These are phyloP conservation scores for Psettodes erumei DNA, from an alignment of 2,113 vertebrate genomes.

Conservation along the genomic window DNA sequence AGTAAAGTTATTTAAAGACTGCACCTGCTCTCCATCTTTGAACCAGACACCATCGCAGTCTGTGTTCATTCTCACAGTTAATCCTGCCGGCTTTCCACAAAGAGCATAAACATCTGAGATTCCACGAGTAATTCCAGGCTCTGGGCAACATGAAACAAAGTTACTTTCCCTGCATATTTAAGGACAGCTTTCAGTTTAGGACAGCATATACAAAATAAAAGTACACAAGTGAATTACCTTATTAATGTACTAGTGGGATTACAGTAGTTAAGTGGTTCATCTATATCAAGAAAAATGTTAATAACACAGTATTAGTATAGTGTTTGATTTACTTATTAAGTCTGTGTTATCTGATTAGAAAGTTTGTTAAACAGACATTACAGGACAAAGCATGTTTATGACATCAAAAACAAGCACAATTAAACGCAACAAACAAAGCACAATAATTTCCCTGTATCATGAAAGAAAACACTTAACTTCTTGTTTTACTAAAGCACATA, in stretches of 20 bases:
- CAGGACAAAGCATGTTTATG: neutral
- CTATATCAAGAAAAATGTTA: neutral
- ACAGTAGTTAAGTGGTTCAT: neutral
- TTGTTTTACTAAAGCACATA: neutral
- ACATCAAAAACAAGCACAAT: neutral
- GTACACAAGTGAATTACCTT: neutral
- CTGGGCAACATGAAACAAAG: conserved; percentile 49
- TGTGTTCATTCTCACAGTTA: conserved; percentile 78
- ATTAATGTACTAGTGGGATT: neutral
- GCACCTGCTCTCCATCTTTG: conserved; percentile 87
- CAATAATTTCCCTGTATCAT: neutral
- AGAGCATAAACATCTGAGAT: conserved; percentile 76
- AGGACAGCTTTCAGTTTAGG: neutral
- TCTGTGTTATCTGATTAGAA: neutral
- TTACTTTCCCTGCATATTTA: conserved; percentile 11
- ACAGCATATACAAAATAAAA: neutral
- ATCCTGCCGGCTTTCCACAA: conserved; percentile 74
- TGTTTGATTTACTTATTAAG: neutral
- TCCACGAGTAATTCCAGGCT: conserved; percentile 75
- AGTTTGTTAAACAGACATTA: neutral
- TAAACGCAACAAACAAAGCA: conserved; percentile 11
- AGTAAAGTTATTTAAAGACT: neutral
- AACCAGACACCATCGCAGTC: conserved; percentile 82
- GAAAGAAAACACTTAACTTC: neutral
- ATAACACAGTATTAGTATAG: neutral